Percentiles rank a stretch among this genome's conserved stretches.
Evolutionary conservation across 2,888 invertebrate genomes (phyloP).

Genomic region (Aproaerema taeniolella): DNA sequence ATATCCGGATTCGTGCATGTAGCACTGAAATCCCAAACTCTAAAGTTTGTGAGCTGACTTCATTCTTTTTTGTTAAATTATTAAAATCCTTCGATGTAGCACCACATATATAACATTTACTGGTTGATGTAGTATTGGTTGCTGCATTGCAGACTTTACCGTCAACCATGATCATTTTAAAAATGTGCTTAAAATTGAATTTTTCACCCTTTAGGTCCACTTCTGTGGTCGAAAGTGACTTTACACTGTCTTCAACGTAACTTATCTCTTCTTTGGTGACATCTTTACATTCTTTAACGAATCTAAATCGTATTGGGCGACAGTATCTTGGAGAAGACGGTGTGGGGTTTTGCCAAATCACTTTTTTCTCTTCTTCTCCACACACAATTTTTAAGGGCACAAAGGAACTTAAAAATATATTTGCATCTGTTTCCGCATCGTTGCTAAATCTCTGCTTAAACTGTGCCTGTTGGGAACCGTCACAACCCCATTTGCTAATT

Average conservation of each 20-base stretch:
- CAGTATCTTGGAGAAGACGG: conserved; percentile 5
- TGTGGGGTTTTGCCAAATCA: conserved; percentile 7
- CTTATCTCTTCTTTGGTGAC: too few relatives aligned
- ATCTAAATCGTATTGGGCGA: conserved; percentile 2
- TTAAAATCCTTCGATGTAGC: too few relatives aligned
- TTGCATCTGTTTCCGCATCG: conserved; percentile 17
- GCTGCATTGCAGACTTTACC: too few relatives aligned
- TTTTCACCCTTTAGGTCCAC: conserved; percentile 2
- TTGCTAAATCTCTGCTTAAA: conserved; percentile 20
- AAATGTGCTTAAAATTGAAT: neutral
- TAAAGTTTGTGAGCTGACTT: too few relatives aligned
- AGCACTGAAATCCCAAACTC: too few relatives aligned
- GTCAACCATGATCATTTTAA: conserved; percentile 20
- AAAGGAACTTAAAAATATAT: conserved; percentile 8
- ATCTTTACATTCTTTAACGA: conserved; percentile 1
- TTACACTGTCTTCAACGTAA: too few relatives aligned
- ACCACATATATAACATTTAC: conserved; percentile 35
- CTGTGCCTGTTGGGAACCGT: conserved; percentile 23
- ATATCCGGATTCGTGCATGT: too few relatives aligned
- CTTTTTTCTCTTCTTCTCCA: neutral
- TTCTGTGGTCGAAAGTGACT: too few relatives aligned
- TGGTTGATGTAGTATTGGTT: too few relatives aligned
- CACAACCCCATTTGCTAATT: conserved; percentile 26
- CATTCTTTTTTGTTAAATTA: too few relatives aligned
- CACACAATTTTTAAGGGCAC: conserved; percentile 3